Evolutionary conservation across 1,140 invertebrate species (phyloP).

Genomic region (Eumaeus atala): DNA sequence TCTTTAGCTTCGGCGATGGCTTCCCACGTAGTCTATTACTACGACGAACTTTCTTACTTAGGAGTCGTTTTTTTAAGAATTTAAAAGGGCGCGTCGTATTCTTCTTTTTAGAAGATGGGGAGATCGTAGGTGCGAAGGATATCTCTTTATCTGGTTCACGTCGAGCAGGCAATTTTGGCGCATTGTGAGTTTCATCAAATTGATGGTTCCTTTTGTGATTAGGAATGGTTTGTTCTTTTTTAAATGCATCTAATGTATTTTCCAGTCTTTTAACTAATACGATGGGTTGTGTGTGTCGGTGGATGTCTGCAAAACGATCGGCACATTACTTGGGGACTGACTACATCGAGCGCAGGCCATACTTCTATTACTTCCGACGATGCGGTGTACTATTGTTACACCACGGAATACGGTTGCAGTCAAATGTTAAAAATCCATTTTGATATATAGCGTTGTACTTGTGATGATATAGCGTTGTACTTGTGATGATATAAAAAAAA

Average conservation of each 20-base stretch:
- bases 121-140: not conserved
- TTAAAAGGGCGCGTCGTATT: not conserved
- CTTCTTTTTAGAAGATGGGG: not conserved
- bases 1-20: not conserved
- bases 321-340: too few relatives aligned
- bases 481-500: too few relatives aligned
- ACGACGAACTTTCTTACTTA: slow-evolving; percentile 6
- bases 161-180: not conserved
- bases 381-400: too few relatives aligned
- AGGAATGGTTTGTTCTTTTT: not conserved
- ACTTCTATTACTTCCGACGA: too few relatives aligned
- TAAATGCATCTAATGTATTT: slow-evolving; percentile 6
- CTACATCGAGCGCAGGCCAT: not conserved
- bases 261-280: slow-evolving; percentile 24
- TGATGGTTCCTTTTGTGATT: not conserved
- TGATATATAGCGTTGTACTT: too few relatives aligned
- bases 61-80: not conserved
- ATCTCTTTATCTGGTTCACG: not conserved
- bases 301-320: slow-evolving; percentile 21
- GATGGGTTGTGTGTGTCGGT: slow-evolving; percentile 20
- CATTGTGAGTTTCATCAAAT: not conserved
- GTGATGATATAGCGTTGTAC: too few relatives aligned
- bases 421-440: too few relatives aligned
- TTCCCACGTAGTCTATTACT: slow-evolving; percentile 2
- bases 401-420: too few relatives aligned